Evolutionary conservation across 2,888 invertebrate species (phyloP), one percentile per base, ranked within the genome.

Genomic region (Polyommatus iphigenia): DNA sequence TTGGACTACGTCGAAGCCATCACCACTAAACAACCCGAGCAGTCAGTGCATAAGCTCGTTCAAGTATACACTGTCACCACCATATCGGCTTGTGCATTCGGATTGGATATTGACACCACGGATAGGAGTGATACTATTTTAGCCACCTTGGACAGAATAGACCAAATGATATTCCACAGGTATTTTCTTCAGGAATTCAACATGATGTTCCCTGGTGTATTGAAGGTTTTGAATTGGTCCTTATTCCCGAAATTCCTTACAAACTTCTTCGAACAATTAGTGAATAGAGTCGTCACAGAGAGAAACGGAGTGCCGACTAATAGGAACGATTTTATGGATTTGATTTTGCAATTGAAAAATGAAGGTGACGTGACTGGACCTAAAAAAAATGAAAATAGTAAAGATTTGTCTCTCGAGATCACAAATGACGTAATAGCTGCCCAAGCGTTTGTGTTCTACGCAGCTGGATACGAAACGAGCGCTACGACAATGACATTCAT

Each of bases 391-490:
- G n/a, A 71, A 54, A 20, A 36, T 1, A 32, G 24, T 6, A 77
- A 77, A 77, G 32, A 77, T 13, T 29, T 32, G 50, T 67, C 77
- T 1, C 71, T 77, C 7, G n/a, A 77, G 18, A 50, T 77, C 6
- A 77, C 77, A 8, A 54, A 77, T 6, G 71, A 71, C 36, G 54
- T 77, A 29, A 77, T 77, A 46, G 77, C 71, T 4, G 77, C 77
- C n/a, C 77, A 77, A n/a, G 77, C 67, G 1, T 77, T 77, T 71
- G 20, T 77, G 1, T 77, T 94, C 81, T 93, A 91, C 78, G 84
- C 85, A 2, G 94, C 88, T 15, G 94, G 94, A 0, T 94, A 90
- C 80, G 94, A 93, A 80, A 93, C 93, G 0, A 90, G 89, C 71
- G 89, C 94, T 0, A 88, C 90, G 0, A 88, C 91, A 0, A 85